Percentiles rank a stretch among this genome's conserved stretches.
These are phyloP conservation scores for Drosophila lowei DNA, from an alignment of 1,140 invertebrate genomes.

Conservation along the genomic window DNA sequence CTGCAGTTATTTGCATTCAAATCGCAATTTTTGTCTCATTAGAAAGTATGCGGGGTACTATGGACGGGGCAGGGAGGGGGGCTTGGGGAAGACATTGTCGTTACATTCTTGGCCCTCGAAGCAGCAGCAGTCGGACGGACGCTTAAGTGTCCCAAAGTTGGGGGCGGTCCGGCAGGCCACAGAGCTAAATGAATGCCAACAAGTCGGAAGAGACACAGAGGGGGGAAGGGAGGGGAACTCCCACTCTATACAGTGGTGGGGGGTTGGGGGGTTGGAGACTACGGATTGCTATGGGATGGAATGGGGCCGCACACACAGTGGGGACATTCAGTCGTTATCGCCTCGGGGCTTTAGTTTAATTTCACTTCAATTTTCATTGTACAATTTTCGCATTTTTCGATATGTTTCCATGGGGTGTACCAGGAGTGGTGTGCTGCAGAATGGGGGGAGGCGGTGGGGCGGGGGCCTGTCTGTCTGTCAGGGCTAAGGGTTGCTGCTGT, in stretches of 20 bases:
- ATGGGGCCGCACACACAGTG: neutral
- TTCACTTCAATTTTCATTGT: slow-evolving; percentile 79
- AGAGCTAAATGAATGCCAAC: slow-evolving; percentile 74
- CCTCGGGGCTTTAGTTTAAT: slow-evolving; percentile 77
- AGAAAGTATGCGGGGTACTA: slow-evolving; percentile 43
- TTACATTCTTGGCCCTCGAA: slow-evolving; percentile 36
- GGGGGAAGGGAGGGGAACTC: neutral
- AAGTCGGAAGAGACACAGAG: slow-evolving; percentile 47
- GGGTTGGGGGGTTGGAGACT: too few relatives aligned
- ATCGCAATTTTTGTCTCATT: slow-evolving; percentile 80
- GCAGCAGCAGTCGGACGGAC: slow-evolving; percentile 48
- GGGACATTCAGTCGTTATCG: slow-evolving; percentile 63
- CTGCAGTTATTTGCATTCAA: slow-evolving; percentile 81
- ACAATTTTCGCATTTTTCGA: slow-evolving; percentile 79
- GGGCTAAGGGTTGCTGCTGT: slow-evolving; percentile 37
- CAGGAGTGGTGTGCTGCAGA: neutral
- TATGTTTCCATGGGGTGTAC: slow-evolving; percentile 39
- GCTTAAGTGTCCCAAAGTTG: slow-evolving; percentile 79
- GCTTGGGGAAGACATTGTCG: neutral
- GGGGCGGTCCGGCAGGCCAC: slow-evolving; percentile 38
- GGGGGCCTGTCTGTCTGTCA: slow-evolving; percentile 13
- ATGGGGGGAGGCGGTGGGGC: too few relatives aligned
- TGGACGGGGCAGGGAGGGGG: neutral
- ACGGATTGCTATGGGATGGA: neutral
- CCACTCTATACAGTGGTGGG: neutral